These are phyloP conservation scores for Clarias laeviceps DNA, from an alignment of 2,797 vertebrate species.

Conservation along the genomic window DNA sequence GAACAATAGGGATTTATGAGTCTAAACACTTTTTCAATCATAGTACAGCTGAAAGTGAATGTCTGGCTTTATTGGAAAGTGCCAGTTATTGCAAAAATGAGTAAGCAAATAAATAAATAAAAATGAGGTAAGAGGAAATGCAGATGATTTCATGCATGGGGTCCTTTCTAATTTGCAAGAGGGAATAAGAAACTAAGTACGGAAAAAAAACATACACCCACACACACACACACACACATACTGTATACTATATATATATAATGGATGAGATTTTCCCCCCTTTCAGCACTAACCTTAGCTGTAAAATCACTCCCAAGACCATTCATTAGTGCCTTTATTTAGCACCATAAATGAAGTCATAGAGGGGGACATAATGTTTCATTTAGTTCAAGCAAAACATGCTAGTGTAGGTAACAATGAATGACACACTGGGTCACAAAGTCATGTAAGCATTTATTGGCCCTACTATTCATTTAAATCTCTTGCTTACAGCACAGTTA, in stretches of 20 bases:
- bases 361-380: not conserved
- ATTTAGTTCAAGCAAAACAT: not conserved
- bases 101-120: slow-evolving; percentile 14
- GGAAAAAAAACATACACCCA: not conserved
- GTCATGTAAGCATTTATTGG: not conserved
- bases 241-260: not conserved
- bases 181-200: not conserved
- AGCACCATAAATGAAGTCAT: not conserved
- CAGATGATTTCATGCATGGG: slow-evolving; percentile 35
- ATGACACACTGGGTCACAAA: not conserved
- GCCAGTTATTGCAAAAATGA: slow-evolving; percentile 10
- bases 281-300: slow-evolving; percentile 12
- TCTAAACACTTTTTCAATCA: slow-evolving; percentile 47
- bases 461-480: not conserved
- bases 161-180: slow-evolving; percentile 25
- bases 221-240: too few species aligned
- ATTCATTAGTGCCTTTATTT: not conserved
- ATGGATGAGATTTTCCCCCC: not conserved
- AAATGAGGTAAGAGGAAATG: not conserved
- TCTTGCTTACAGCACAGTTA: not conserved
- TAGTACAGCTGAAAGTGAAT: slow-evolving; percentile 31
- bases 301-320: not conserved
- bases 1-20: slow-evolving; percentile 47
- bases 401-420: not conserved
- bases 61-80: slow-evolving; percentile 40